Base-by-base conservation (phyloP, 2,888 invertebrate genomes). In the Mesodorylaimus sp. region DNA sequence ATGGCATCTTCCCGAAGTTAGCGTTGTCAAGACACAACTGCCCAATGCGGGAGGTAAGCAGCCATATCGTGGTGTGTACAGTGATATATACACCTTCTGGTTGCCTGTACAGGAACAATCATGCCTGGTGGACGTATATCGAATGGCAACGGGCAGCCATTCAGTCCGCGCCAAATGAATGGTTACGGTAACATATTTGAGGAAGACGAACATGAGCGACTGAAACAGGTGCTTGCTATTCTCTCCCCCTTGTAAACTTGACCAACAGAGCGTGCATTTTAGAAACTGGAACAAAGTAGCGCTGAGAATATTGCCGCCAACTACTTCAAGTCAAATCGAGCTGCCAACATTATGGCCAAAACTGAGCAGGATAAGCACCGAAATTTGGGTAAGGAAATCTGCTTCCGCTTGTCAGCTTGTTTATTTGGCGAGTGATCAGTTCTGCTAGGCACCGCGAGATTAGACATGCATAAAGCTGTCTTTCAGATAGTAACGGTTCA, bases 241-340 rank as follows among this genome's bases (percentile, higher is more conserved):
- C 3, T 28, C 21, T 3, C 19, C 19, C 7, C 5, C 5, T 28
- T 7, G 7, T 5, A 24, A 5, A 10, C 19, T 2, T 29, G 2
- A n/a, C 26, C 26, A 38, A 28, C 46, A 27, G 16, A 23, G 32
- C 39, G 10, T 32, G 50, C 36, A 38, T 52, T 39, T 45, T 48
- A 75, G 75, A 73, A 73, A 65, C 64, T 77, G 41, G 73, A 75
- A 56, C 66, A 68, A 51, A 70, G 69, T 46, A 74, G 73, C 50
- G 72, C 74, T 52, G 75, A 77, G 53, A 76, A 79, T 55, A 74
- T 80, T 51, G 76, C 79, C 1, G 77, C 76, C 45, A 79, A 75
- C 58, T 83, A 83, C 65, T 82, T 83, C 68, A 78, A 79, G 59
- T 77, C 79, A 16, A 74, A 75, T 63, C 66, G 80, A 58, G 76